phyloP scores from a whole-genome alignment of 2,797 vertebrate species.

The Sylvia borin region DNA sequence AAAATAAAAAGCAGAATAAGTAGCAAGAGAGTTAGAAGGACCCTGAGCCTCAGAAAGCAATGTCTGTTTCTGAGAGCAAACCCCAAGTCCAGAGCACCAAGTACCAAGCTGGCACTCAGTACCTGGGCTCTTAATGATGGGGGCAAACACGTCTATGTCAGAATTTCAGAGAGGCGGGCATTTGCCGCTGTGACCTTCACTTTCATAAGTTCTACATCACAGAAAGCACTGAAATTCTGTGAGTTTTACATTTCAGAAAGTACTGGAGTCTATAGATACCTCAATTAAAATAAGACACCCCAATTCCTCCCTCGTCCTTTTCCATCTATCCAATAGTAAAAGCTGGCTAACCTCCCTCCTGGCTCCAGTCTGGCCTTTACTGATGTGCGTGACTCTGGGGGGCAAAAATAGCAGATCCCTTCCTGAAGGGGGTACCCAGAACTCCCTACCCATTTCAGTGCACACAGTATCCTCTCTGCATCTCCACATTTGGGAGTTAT shows the following conservation, averaged over 20 bases:
- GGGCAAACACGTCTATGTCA: background rate
- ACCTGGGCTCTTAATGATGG: background rate
- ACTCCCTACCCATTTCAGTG: rapidly evolving
- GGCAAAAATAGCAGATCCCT: background rate
- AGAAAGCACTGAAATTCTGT: background rate
- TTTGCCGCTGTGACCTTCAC: background rate
- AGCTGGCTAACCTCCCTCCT: background rate
- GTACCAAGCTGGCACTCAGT: background rate
- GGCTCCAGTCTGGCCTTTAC: background rate
- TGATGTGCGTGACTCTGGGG: background rate
- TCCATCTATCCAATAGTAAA: background rate
- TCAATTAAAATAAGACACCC: background rate
- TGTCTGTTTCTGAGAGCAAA: background rate
- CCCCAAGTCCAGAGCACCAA: background rate
- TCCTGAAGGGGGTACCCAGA: background rate
- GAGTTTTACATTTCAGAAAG: background rate
- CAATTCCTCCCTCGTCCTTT: background rate
- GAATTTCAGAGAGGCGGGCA: background rate
- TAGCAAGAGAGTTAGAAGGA: background rate
- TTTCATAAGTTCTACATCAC: background rate
- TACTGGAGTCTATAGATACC: background rate
- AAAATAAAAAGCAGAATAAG: background rate
- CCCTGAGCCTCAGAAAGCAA: background rate
- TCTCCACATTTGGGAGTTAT: background rate
- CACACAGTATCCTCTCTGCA: background rate